Evolutionary conservation across 2,113 vertebrate genomes (phyloP).

Genomic region (Diphyllodes magnificus): DNA sequence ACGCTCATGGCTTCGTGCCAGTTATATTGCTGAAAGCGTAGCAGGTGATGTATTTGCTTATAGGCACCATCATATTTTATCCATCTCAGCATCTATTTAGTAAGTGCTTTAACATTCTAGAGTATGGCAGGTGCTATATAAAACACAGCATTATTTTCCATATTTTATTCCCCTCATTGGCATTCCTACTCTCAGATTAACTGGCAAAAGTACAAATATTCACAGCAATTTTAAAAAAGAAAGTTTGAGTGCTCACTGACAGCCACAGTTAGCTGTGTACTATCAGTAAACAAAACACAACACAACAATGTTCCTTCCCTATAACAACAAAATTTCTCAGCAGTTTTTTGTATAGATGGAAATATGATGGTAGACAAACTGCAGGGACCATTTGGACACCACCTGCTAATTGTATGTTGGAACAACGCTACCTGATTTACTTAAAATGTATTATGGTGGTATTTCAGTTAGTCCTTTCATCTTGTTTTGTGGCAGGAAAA

Average conservation of each 20-base stretch:
- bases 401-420: neutral
- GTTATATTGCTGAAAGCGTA: neutral
- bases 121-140: constrained; percentile 22
- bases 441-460: neutral
- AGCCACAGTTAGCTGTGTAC: neutral
- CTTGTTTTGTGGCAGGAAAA: neutral
- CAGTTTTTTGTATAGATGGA: neutral
- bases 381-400: neutral
- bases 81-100: constrained; percentile 18
- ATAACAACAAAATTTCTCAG: neutral
- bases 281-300: neutral
- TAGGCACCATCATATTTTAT: constrained; percentile 19
- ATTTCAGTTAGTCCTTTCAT: neutral
- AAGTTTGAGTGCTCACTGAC: neutral
- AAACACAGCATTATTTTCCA: constrained; percentile 46
- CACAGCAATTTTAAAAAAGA: neutral
- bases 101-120: neutral
- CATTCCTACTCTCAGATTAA: neutral
- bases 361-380: neutral
- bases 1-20: neutral
- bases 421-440: neutral
- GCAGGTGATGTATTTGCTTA: constrained; percentile 23
- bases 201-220: constrained; percentile 19
- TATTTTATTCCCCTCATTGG: neutral
- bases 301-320: neutral